phyloP scores from a whole-genome alignment of 2,888 invertebrate species.

The Drepana falcataria region DNA sequence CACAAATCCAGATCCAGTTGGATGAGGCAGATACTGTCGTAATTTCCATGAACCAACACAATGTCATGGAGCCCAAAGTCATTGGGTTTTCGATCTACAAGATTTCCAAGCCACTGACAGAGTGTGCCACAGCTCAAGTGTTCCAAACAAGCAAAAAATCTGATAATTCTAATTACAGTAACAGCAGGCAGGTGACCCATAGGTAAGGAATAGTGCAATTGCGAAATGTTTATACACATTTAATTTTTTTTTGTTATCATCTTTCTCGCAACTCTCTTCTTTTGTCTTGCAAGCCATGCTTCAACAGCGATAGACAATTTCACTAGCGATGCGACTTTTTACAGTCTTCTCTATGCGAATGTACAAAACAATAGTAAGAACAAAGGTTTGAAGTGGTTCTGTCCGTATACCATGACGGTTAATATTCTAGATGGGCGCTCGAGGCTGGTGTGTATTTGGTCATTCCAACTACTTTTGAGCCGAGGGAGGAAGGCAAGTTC shows the following conservation, averaged over 20 bases:
- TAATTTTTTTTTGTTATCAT: neutral
- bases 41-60: conserved; percentile 92
- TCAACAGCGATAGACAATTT: too few species aligned
- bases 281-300: too few species aligned
- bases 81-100: conserved; percentile 94
- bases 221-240: conserved; percentile 5
- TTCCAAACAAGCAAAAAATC: conserved; percentile 92
- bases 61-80: conserved; percentile 94
- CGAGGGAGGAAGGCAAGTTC: conserved; percentile 92
- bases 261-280: too few species aligned
- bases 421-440: conserved; percentile 82
- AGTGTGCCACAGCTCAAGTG: conserved; percentile 87
- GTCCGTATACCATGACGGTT: too few species aligned
- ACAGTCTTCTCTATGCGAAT: too few species aligned
- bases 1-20: conserved; percentile 89
- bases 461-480: conserved; percentile 94
- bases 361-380: too few species aligned
- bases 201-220: conserved; percentile 32
- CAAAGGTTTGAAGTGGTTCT: too few species aligned
- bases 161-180: conserved; percentile 94
- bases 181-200: conserved; percentile 89
- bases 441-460: conserved; percentile 90
- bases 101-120: conserved; percentile 82
- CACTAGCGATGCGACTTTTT: too few species aligned
- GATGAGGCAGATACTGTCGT: conserved; percentile 83